Evolutionary conservation across 2,888 invertebrate species (phyloP), one percentile per base, ranked within the genome.

Genomic region (Digitonthophagus gazella): DNA sequence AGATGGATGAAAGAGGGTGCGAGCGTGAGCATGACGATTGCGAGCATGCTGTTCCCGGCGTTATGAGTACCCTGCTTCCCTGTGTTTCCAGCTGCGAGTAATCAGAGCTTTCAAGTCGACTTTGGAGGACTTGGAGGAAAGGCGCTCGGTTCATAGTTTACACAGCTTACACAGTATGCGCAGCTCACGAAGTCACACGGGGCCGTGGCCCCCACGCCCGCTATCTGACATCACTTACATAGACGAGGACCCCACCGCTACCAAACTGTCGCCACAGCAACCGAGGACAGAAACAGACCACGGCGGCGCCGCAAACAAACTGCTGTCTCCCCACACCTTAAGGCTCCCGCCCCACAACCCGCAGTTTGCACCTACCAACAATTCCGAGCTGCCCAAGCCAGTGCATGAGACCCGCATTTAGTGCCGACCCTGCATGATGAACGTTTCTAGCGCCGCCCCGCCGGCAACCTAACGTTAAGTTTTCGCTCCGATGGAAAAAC

Each of bases 51-150:
- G 77, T 78, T 79, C 81, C 81, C 80, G 73, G 80, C 80, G 81
- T 82, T 79, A 81, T 82, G 80, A 82, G 79, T 80, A 82, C 80
- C 83, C 82, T 82, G 82, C 83, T 83, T 81, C 86, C 87, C 86
- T 87, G 84, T 87, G 88, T 90, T 95, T 94, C 89, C 97, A 98
- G 98, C 93, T 98, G 89, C 96, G 98, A 87, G 98, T 99, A 87
- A 97, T 98, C 88, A 95, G 97, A 89, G 98, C 98, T 85, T 99
- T 98, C 95, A 97, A 95, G 89, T 97, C 97, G 82, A 97, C 93
- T 83, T 90, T 99, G 90, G 98, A 99, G 91, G 98, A 98, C 89
- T 89, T 98, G 88, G 98, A 96, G 88, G 98, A 99, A 88, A 93
- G 97, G 81, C 95, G 98, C 85, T 97, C 97, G 85, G 92, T 97